Base-by-base conservation (phyloP, 2,113 vertebrate species). In the Myrmecobius fasciatus region DNA sequence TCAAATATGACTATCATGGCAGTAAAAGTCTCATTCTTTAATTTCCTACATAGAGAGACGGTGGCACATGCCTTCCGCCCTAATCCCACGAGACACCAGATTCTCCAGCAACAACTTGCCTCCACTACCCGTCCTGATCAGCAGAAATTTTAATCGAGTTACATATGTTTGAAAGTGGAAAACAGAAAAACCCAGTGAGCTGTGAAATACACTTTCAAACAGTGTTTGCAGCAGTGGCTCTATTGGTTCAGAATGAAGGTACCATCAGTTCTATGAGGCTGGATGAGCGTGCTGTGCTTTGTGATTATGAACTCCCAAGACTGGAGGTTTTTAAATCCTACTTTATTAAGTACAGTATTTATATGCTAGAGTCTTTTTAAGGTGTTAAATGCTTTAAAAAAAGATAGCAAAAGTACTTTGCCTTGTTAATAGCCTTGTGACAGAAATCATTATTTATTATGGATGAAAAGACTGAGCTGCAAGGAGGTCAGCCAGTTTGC, bases 111-210 rank as follows among this genome's bases (percentile, higher is more conserved):
- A 93, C 91, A 95, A 95, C 96, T 96, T 96, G 90, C 83, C 89
- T 60, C 48, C 67, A 93, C 93, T 95, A 91, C 49, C 94, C 92
- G 95, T 95, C 91, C 95, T 93, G 67, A 96, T 52, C 47, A 94
- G 96, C 89, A 94, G 93, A 95, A 94, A 24, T 94, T 97, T 97
- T 92, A 97, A 97, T 97, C 95, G 95, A 97, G 96, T 97, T 96
- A 95, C 36, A 92, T 92, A 95, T 93, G 97, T 95, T 93, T 49
- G 83, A 97, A 95, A 96, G 94, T 95, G 96, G 94, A 96, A 97
- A 95, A 97, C 89, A 97, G 97, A 97, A 97, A 98, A 94, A 53
- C 93, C 91, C 90, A 94, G 91, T 92, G 94, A 97, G 96, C 91
- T 91, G 94, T 95, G 96, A 97, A 96, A 96, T 96, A 93, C 89